Evolutionary conservation across 2,797 vertebrate genomes (phyloP), one percentile per base, ranked within the genome.

Genomic region (Ammospiza maritima): DNA sequence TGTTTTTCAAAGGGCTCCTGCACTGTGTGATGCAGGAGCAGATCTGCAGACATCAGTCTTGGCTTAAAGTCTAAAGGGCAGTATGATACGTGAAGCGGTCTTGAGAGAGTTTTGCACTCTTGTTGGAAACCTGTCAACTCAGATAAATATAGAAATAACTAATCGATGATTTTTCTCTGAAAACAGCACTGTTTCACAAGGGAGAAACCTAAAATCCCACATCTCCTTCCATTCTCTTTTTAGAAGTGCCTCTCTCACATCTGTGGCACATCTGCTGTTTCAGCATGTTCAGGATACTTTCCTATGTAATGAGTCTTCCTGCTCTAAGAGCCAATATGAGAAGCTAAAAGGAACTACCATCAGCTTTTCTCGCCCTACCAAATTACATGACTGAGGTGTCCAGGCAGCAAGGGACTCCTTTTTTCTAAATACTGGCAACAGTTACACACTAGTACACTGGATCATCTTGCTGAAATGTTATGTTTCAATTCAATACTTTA

Each of bases 41-140:
- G 47, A 57, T 44, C n/a, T 84, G 47, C 34, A 81, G 21, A 45
- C 17, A 88, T 23, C 14, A 57, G 18, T 34, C 54, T 64, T 56
- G n/a, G 32, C 18, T 57, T 65, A 9, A 48, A 92, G 14, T 42
- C 38, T 75, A 18, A 51, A 78, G 42, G 12, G 36, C 51, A 48
- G n/a, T 6, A 58, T 18, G 23, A 16, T 42, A 71, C 0, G 0
- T 34, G 36, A 26, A 92, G 26, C 10, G 9, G 32, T 36, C 62
- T 38, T 50, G 11, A 26, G 29, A 60, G 26, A 65, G 21, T 44
- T 74, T 22, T 81, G 17, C 29, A 53, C 16, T 22, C 42, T 75
- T 72, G 30, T 1, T 61, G 47, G 62, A 81, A 76, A 61, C 19
- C 9, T 57, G 9, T 20, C 54, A 87, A 27, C 32, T 72, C 15